Evolutionary conservation across 2,888 invertebrate species (phyloP).

Genomic region (Synergus itoensis): DNA sequence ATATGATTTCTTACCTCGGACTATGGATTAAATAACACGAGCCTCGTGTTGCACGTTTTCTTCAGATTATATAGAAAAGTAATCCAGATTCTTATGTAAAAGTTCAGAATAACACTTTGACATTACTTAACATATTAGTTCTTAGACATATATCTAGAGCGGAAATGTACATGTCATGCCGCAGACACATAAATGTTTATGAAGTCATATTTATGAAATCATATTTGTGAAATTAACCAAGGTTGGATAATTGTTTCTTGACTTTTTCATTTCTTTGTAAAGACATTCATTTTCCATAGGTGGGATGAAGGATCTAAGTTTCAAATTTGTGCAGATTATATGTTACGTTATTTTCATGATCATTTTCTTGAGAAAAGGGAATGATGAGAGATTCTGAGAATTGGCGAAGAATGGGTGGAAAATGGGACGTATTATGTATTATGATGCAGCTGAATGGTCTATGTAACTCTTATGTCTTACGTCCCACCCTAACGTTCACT

Average conservation of each 20-base stretch:
- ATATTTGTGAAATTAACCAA: background rate
- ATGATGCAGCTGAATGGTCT: slow-evolving; percentile 18
- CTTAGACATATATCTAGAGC: slow-evolving; percentile 17
- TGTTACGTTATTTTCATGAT: background rate
- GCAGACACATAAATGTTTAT: background rate
- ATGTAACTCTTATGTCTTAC: slow-evolving; percentile 33
- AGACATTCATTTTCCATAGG: background rate
- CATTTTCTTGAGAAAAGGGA: background rate
- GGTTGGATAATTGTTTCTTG: background rate
- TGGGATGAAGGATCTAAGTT: background rate
- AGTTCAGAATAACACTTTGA: background rate
- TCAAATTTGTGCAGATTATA: no score
- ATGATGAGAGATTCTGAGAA: background rate
- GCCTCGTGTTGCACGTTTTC: slow-evolving; percentile 5
- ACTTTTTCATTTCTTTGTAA: slow-evolving; percentile 3
- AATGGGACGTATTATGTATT: slow-evolving; percentile 21
- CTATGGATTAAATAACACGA: slow-evolving; percentile 59
- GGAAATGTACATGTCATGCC: slow-evolving; percentile 6
- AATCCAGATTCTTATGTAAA: background rate
- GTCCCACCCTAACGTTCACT: slow-evolving; percentile 37
- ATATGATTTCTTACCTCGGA: slow-evolving; percentile 61
- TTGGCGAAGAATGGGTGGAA: background rate
- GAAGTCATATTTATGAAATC: background rate
- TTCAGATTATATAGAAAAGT: slow-evolving; percentile 17
- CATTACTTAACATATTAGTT: background rate